phyloP scores from a whole-genome alignment of 2,888 invertebrate genomes.

The Orgyia antiqua region DNA sequence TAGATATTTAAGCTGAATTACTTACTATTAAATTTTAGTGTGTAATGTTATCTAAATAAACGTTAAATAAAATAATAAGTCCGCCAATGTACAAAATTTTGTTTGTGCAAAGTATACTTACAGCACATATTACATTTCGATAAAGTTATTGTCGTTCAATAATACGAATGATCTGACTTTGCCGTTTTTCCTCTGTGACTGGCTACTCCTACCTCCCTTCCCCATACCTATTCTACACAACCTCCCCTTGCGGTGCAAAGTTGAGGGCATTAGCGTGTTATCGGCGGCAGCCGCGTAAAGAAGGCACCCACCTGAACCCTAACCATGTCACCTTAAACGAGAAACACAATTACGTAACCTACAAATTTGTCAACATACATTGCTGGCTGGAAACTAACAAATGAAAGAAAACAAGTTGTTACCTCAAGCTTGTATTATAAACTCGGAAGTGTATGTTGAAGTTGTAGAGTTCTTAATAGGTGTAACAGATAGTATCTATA shows the following conservation, averaged over 20 bases:
- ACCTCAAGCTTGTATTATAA: constrained; percentile 28
- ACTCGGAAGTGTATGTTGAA: constrained; percentile 6
- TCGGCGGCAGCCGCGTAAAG: constrained; percentile 72
- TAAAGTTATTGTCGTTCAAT: constrained; percentile 74
- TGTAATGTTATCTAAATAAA: no score
- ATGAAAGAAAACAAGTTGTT: neutral
- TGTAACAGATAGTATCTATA: constrained; percentile 74
- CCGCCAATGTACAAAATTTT: no score
- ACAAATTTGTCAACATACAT: constrained; percentile 25
- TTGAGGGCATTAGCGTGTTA: constrained; percentile 79
- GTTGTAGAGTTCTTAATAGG: constrained; percentile 42
- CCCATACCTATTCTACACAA: constrained; percentile 24
- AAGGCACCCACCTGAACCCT: constrained; percentile 70
- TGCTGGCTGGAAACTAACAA: constrained; percentile 19
- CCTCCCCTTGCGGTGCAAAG: constrained; percentile 73
- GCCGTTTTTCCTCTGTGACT: constrained; percentile 67
- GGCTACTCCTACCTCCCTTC: constrained; percentile 34
- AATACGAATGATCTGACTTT: constrained; percentile 73
- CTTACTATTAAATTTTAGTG: no score
- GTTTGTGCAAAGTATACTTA: no score
- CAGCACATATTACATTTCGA: constrained; percentile 58
- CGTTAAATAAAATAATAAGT: no score
- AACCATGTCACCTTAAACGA: constrained; percentile 38
- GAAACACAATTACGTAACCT: constrained; percentile 28
- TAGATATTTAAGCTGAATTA: no score